A percentile compares a stretch with the other conserved stretches of the same genome.
Evolutionary conservation across 2,888 invertebrate genomes (phyloP).

Genomic region (Lasioglossum morio): DNA sequence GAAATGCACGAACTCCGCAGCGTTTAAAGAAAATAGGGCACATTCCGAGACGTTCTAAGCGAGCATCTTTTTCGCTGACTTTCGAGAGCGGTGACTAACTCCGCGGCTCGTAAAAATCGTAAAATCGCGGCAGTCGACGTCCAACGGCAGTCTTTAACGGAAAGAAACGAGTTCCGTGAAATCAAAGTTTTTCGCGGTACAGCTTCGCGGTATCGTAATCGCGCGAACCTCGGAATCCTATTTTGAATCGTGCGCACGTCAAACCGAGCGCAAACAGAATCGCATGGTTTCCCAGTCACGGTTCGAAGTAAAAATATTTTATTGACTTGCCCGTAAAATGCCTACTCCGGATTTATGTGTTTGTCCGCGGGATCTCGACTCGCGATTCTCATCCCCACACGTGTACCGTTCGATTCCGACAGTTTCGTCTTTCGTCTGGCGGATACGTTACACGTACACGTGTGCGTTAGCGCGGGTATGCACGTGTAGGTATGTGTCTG

Average conservation of each 20-base stretch:
- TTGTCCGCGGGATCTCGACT: background rate
- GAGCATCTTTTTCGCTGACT: background rate
- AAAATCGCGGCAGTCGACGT: background rate
- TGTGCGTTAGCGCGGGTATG: background rate
- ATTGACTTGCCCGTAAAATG: slow-evolving; percentile 18
- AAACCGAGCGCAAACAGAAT: slow-evolving; percentile 7
- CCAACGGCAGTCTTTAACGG: background rate
- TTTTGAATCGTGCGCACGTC: slow-evolving; percentile 15
- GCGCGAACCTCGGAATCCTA: background rate
- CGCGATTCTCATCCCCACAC: background rate
- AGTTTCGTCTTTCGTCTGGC: background rate
- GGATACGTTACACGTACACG: background rate
- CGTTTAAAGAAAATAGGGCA: too few relatives aligned
- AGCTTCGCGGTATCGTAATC: background rate
- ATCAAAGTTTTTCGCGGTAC: background rate
- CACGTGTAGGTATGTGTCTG: background rate
- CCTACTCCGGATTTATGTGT: slow-evolving; percentile 18
- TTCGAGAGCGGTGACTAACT: background rate
- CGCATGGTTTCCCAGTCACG: background rate
- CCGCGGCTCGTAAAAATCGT: background rate
- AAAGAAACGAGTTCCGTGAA: background rate
- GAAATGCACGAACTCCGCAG: too few relatives aligned
- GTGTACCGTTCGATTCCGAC: background rate
- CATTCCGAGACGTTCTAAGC: background rate
- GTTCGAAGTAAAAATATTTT: slow-evolving; percentile 31